Base-by-base conservation (phyloP, 2,888 invertebrate species). In the Drosophila paranaensis region DNA sequence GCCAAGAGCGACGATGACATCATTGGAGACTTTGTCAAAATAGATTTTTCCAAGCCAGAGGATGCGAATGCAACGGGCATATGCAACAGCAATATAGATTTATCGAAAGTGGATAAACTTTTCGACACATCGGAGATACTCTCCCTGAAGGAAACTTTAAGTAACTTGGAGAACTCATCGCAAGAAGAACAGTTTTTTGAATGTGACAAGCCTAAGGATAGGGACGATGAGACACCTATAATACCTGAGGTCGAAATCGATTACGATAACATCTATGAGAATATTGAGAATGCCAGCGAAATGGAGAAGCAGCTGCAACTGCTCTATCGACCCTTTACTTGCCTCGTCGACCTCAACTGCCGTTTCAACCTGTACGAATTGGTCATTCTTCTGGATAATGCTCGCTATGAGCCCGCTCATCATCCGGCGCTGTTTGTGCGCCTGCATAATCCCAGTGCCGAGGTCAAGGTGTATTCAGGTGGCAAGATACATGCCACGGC, bases 241-340 rank as follows among this genome's bases (percentile, higher is more conserved):
- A 45, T 55, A 8, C 60, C 71, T 0, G 67, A 74, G 0, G 20
- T 70, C 11, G 69, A 83, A 6, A 62, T 88, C 0, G 65, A 82
- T 46, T 88, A 74, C 16, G 58, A 83, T 8, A 62, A 66, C 6
- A 57, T 88, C 5, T 89, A 71, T 3, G 71, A 72, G 6, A 50
- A 87, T 25, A 8, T 81, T 6, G 45, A 14, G 0, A 76, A 67
- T 10, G 30, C 71, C 8, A 6, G 6, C 5, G 46, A 50, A 3
- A 58, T 81, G 20, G 87, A 89, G 6, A 75, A 75, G 14, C 66
- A 79, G 0, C 56, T 85, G 20, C 60, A 85, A 6, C 40, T 85
- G 56, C 73, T 77, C 6, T 85, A 75, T 20, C 68, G 81, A 60
- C 89, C 89, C 6, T 85, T 89, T 30, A 75, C 54, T 9, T 79